These are phyloP conservation scores for Zygaena filipendulae DNA, from an alignment of 2,888 invertebrate species.

Conservation along the genomic window DNA sequence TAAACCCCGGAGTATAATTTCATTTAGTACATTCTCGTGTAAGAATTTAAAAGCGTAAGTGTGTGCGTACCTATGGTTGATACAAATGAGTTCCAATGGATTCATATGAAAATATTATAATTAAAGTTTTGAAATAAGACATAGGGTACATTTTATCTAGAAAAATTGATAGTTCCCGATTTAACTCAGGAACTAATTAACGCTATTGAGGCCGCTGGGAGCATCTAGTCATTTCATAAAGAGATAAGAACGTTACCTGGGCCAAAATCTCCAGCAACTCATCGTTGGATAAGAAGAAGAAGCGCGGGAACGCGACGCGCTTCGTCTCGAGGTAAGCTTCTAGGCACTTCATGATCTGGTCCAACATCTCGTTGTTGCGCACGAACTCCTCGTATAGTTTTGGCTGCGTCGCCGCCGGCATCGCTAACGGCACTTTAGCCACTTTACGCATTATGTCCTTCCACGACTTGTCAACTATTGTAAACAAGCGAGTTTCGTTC, in stretches of 20 bases:
- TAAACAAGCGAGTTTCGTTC: slow-evolving; percentile 88
- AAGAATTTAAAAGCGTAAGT: too few relatives aligned
- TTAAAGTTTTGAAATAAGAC: too few relatives aligned
- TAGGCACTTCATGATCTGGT: slow-evolving; percentile 90
- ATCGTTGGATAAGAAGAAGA: slow-evolving; percentile 91
- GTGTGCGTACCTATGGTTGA: too few relatives aligned
- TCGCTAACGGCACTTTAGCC: slow-evolving; percentile 81
- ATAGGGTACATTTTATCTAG: too few relatives aligned
- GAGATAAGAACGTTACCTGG: too few relatives aligned
- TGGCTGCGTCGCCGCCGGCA: slow-evolving; percentile 81
- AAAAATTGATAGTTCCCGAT: too few relatives aligned
- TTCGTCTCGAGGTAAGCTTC: slow-evolving; percentile 92
- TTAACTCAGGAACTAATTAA: too few relatives aligned
- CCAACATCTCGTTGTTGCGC: slow-evolving; percentile 81
- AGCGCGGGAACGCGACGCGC: slow-evolving; percentile 86
- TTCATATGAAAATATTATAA: not conserved
- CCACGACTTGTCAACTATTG: slow-evolving; percentile 88
- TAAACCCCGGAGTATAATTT: too few relatives aligned
- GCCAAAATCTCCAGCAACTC: slow-evolving; percentile 90
- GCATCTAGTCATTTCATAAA: too few relatives aligned
- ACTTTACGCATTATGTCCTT: slow-evolving; percentile 88
- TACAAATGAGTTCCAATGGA: too few relatives aligned
- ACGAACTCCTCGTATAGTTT: slow-evolving; percentile 75
- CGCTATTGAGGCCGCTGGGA: too few relatives aligned
- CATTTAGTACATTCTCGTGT: too few relatives aligned